These are phyloP conservation scores for Elephantulus edwardii DNA, from an alignment of 2,113 vertebrate species.

Conservation along the genomic window DNA sequence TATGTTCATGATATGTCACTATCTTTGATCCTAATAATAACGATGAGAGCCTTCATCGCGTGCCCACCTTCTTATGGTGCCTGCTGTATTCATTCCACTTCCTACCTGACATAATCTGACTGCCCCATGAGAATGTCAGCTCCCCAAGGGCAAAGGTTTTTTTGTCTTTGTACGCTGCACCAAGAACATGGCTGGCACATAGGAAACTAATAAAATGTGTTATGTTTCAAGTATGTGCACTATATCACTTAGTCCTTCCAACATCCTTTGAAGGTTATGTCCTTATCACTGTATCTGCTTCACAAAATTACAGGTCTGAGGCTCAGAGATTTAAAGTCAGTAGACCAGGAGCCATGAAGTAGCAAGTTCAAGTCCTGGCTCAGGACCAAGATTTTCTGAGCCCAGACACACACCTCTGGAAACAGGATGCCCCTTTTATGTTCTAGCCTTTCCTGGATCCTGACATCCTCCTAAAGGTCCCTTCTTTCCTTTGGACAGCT, in stretches of 20 bases:
- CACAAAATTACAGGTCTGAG: not conserved
- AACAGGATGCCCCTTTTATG: not conserved
- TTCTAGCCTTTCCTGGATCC: not conserved
- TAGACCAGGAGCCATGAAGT: not conserved
- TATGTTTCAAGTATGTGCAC: not conserved
- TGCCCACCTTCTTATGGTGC: not conserved
- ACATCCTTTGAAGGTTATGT: not conserved
- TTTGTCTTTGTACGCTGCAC: not conserved
- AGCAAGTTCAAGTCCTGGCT: not conserved
- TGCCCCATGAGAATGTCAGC: not conserved
- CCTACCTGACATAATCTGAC: too few species aligned
- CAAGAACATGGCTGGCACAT: not conserved
- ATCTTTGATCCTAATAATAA: not conserved
- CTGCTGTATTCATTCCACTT: not conserved
- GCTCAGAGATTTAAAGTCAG: not conserved
- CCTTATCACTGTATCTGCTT: not conserved
- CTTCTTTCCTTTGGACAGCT: slow-evolving; percentile 82
- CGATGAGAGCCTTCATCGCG: not conserved
- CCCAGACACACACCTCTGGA: not conserved
- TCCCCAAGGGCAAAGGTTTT: not conserved
- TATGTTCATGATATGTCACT: not conserved
- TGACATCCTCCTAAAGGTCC: not conserved
- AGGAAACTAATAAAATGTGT: not conserved
- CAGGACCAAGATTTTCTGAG: not conserved
- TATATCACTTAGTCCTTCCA: not conserved